phyloP scores from a whole-genome alignment of 2,797 vertebrate species.

The Chanos chanos region DNA sequence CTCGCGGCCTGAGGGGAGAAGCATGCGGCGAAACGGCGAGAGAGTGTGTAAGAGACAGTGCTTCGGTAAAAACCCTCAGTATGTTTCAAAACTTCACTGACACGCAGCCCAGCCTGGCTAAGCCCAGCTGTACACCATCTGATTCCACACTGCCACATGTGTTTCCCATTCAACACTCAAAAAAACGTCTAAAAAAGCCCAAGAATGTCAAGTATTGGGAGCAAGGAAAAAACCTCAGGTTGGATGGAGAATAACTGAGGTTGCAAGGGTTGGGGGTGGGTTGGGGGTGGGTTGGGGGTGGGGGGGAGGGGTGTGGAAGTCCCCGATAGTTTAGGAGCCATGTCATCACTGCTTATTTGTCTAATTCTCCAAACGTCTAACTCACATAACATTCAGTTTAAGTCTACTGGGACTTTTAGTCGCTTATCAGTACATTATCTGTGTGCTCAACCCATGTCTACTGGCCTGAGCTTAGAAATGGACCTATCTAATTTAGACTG shows the following conservation, averaged over 20 bases:
- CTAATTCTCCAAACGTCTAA: not conserved
- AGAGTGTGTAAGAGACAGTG: not conserved
- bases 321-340: not conserved
- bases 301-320: not conserved
- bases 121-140: conserved; percentile 27
- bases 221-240: conserved; percentile 16
- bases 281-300: not conserved
- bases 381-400: not conserved
- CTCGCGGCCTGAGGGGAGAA: no score
- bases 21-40: no score
- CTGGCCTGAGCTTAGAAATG: no score
- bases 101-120: conserved; percentile 31
- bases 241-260: conserved; percentile 20
- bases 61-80: not conserved
- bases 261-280: no score
- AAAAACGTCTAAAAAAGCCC: conserved; percentile 56
- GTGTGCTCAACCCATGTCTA: no score
- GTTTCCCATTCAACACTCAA: conserved; percentile 63
- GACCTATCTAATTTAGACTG: no score
- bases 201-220: conserved; percentile 69
- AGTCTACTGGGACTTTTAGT: conserved; percentile 2
- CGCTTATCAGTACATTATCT: no score
- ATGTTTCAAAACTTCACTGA: conserved; percentile 27
- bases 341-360: not conserved
- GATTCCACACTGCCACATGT: conserved; percentile 60